Evolutionary conservation across 2,888 invertebrate species (phyloP).

Genomic region (Scelioninae gen. 1): DNA sequence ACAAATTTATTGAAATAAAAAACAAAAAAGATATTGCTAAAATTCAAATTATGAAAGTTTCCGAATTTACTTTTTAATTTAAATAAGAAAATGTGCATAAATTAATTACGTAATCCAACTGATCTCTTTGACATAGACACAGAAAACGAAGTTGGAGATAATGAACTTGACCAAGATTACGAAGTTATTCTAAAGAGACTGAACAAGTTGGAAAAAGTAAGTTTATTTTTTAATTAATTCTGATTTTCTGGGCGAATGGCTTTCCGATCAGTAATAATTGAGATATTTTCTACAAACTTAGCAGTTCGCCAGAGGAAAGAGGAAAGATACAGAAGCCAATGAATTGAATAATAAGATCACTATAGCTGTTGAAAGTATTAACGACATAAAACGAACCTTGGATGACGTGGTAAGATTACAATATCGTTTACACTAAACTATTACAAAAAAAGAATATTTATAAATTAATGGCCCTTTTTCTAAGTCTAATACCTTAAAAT

Average conservation of each 20-base stretch:
- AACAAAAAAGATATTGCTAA: too few relatives aligned
- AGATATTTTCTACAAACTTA: constrained; percentile 63
- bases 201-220: constrained; percentile 81
- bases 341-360: constrained; percentile 79
- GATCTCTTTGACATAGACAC: constrained; percentile 75
- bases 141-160: constrained; percentile 81
- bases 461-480: neutral
- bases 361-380: constrained; percentile 80
- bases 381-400: constrained; percentile 79
- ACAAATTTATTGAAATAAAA: too few relatives aligned
- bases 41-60: too few relatives aligned
- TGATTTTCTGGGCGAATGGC: constrained; percentile 9
- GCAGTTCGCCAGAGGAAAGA: constrained; percentile 80
- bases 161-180: constrained; percentile 78
- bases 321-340: constrained; percentile 78
- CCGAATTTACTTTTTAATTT: too few relatives aligned
- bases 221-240: constrained; percentile 16
- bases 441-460: neutral
- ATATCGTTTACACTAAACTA: neutral
- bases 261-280: neutral
- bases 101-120: neutral
- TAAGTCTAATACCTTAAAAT: too few relatives aligned
- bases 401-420: constrained; percentile 78
- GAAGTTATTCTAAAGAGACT: constrained; percentile 80
- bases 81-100: too few relatives aligned